Percentiles rank a stretch among this genome's conserved stretches.
phyloP scores from a whole-genome alignment of 2,113 vertebrate genomes.

The Carlito syrichta region DNA sequence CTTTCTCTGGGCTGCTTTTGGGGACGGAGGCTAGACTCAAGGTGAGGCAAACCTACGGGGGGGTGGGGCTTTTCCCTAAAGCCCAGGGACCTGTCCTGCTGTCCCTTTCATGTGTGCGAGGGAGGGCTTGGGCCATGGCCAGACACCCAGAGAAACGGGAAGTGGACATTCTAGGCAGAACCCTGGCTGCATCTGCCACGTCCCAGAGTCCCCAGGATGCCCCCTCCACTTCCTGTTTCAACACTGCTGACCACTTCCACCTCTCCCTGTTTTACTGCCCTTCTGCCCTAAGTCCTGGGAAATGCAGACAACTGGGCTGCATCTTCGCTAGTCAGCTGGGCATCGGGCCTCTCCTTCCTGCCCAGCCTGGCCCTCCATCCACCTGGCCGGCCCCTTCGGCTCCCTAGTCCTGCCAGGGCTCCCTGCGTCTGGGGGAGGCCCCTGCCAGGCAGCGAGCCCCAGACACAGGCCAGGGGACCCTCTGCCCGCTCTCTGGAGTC shows the following conservation, averaged over 20 bases:
- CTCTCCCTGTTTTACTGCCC: neutral
- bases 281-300: neutral
- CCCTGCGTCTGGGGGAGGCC: neutral
- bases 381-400: neutral
- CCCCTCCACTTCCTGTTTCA: neutral
- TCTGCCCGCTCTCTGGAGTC: neutral
- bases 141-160: too few relatives aligned
- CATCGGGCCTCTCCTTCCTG: neutral
- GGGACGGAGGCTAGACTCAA: neutral
- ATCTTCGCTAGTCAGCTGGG: too few relatives aligned
- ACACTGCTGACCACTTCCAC: neutral
- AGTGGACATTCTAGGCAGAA: neutral
- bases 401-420: neutral
- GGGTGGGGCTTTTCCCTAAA: neutral
- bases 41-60: neutral
- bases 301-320: accelerated
- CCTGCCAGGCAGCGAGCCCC: neutral
- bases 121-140: too few relatives aligned
- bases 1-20: slow-evolving; percentile 39
- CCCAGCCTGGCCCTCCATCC: neutral
- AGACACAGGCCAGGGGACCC: neutral
- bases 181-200: neutral
- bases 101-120: accelerated
- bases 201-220: neutral
- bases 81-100: neutral